Evolutionary conservation across 2,888 invertebrate genomes (phyloP), one percentile per base, ranked within the genome.

Genomic region (Bembecia ichneumoniformis): DNA sequence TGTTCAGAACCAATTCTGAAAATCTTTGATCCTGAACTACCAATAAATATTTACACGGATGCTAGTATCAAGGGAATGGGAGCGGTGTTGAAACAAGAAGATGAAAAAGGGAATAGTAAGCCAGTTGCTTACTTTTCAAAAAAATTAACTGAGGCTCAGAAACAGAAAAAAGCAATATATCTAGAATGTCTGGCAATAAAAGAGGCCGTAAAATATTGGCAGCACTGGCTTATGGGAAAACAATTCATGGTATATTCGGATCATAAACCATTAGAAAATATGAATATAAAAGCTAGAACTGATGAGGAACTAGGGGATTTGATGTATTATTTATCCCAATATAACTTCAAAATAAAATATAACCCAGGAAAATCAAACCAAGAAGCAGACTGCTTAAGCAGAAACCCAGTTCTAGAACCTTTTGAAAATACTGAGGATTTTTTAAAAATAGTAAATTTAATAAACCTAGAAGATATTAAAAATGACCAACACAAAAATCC

Each of bases 151-250:
- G n/a, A n/a, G n/a, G n/a, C n/a, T n/a, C n/a, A n/a, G n/a, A n/a
- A n/a, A n/a, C n/a, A n/a, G n/a, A n/a, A n/a, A n/a, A n/a, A n/a
- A n/a, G n/a, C n/a, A n/a, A n/a, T n/a, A n/a, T n/a, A n/a, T n/a
- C n/a, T n/a, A n/a, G n/a, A n/a, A n/a, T n/a, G n/a, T n/a, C n/a
- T n/a, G n/a, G n/a, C n/a, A n/a, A n/a, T n/a, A n/a, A n/a, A n/a
- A n/a, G n/a, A n/a, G n/a, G 47, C 47, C 9, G 47, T 58, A 3
- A 57, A 51, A 47, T 61, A 56, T 47, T 61, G 60, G 60, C 59
- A 61, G 45, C 49, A 59, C 45, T 51, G 50, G 56, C 20, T 59
- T 28, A 54, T 56, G 43, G 54, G 52, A 9, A 51, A 43, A 34
- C 17, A 20, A 49, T 54, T 54, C 34, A 56, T 47, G 20, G 56